Evolutionary conservation across 2,113 vertebrate genomes (phyloP).

Genomic region (Nerophis lumbriciformis): DNA sequence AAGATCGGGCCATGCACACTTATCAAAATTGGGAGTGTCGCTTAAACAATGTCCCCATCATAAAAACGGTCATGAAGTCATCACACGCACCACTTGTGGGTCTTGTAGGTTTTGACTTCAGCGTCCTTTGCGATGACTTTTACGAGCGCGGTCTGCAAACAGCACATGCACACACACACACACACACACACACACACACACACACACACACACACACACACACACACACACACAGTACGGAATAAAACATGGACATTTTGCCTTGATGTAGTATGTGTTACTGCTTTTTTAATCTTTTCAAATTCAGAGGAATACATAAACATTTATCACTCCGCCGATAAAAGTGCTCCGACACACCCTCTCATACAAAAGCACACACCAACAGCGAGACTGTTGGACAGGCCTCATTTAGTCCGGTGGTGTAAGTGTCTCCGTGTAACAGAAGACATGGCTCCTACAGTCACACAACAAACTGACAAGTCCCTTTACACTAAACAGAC

Average conservation of each 20-base stretch:
- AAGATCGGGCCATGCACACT: slow-evolving; percentile 44
- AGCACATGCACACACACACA: neutral
- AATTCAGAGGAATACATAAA: neutral
- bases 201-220: neutral
- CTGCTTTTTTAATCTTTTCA: neutral
- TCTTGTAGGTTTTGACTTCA: slow-evolving; percentile 37
- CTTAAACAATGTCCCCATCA: slow-evolving; percentile 64
- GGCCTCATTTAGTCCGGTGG: slow-evolving; percentile 63
- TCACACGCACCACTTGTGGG: slow-evolving; percentile 24
- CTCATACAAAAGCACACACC: slow-evolving; percentile 40
- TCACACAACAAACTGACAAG: slow-evolving; percentile 27
- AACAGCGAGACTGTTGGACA: slow-evolving; percentile 52
- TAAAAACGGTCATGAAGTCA: slow-evolving; percentile 65
- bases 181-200: slow-evolving; percentile 4
- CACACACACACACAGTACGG: neutral
- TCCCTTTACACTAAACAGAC: slow-evolving; percentile 38
- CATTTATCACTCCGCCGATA: slow-evolving; percentile 16
- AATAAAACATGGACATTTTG: slow-evolving; percentile 3
- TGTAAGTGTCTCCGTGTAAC: slow-evolving; percentile 59
- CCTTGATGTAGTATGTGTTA: neutral
- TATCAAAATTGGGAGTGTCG: slow-evolving; percentile 56
- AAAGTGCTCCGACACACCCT: slow-evolving; percentile 27
- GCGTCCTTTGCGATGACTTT: slow-evolving; percentile 31
- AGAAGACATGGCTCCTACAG: slow-evolving; percentile 51
- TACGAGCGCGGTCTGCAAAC: slow-evolving; percentile 23